Evolutionary conservation across 2,113 vertebrate genomes (phyloP).

Genomic region (Trogon melanurus): DNA sequence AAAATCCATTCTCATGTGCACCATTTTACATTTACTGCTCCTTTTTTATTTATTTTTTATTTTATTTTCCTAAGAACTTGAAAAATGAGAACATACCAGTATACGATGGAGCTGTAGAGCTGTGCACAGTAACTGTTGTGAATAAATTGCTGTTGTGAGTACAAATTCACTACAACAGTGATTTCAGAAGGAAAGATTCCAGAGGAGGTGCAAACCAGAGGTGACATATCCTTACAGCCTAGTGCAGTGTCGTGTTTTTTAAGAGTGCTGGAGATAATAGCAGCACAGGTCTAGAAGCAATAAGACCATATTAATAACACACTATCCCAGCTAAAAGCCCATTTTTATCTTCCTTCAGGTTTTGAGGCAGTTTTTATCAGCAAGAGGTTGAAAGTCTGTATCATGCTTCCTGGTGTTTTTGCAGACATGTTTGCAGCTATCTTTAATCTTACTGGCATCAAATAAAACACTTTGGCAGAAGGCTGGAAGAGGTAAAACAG

Average conservation of each 20-base stretch:
- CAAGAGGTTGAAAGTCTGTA: neutral
- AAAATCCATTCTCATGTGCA: neutral
- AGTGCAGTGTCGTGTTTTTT: neutral
- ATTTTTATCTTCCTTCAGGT: neutral
- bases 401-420: neutral
- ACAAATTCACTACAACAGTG: neutral
- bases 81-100: neutral
- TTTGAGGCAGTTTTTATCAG: neutral
- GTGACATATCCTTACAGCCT: neutral
- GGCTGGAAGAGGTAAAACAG: neutral
- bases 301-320: neutral
- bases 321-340: neutral
- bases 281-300: neutral
- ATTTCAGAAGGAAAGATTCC: neutral
- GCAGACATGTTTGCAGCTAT: neutral
- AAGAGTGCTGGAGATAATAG: neutral
- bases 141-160: neutral
- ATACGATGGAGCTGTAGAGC: neutral
- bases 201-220: neutral
- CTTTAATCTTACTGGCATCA: neutral
- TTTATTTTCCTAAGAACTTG: neutral
- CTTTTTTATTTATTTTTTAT: neutral
- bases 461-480: neutral
- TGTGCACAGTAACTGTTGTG: neutral
- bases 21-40: neutral